Evolutionary conservation across 2,113 vertebrate species (phyloP).

Genomic region (Hypomesus transpacificus): DNA sequence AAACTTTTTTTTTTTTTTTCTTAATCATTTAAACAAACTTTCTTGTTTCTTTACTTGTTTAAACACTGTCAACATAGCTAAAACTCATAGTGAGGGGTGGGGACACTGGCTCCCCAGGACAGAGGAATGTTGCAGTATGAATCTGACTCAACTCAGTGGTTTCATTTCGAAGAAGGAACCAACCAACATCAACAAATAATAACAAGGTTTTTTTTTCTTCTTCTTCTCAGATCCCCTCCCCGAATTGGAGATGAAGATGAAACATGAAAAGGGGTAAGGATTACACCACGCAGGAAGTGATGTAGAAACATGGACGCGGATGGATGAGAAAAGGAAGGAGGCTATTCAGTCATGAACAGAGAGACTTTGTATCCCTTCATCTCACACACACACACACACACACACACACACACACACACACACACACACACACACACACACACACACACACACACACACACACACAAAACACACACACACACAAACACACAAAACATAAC

Average conservation of each 20-base stretch:
- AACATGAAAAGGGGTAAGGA: constrained; percentile 26
- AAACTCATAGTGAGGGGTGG: constrained; percentile 46
- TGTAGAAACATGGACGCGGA: constrained; percentile 43
- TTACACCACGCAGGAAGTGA: constrained; percentile 37
- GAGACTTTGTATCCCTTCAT: not conserved
- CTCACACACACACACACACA: constrained; percentile 23
- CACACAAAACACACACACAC: constrained; percentile 13
- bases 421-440: constrained; percentile 3
- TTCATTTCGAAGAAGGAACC: constrained; percentile 47
- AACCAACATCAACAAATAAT: constrained; percentile 22
- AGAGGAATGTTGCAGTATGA: constrained; percentile 72
- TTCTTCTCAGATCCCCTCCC: not conserved
- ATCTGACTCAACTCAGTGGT: constrained; percentile 53
- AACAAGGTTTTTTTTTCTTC: constrained; percentile 8
- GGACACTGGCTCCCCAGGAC: constrained; percentile 51
- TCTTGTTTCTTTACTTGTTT: constrained; percentile 25
- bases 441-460: constrained; percentile 11
- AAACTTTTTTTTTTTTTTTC: constrained; percentile 44
- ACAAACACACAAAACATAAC: constrained; percentile 9
- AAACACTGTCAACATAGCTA: constrained; percentile 47
- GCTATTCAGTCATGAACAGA: constrained; percentile 21
- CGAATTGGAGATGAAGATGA: not conserved
- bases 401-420: not conserved
- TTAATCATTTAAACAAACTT: constrained; percentile 38
- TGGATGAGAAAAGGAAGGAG: constrained; percentile 15